These are phyloP conservation scores for Eubasilissa regina DNA, from an alignment of 1,140 invertebrate genomes.

Conservation along the genomic window DNA sequence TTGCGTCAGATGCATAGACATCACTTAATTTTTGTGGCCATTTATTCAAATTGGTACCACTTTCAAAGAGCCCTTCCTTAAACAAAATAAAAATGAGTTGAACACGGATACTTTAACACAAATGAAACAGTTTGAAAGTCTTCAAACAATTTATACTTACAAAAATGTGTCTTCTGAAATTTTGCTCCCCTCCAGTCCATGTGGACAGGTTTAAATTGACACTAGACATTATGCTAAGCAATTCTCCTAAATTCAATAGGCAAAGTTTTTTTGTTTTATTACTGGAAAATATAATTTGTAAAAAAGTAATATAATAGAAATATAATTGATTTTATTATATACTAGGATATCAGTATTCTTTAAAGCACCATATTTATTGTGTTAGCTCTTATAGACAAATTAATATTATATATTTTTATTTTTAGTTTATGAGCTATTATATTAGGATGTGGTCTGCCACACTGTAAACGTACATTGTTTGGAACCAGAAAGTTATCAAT, in stretches of 20 bases:
- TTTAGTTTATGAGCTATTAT: too few species aligned
- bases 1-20: conserved; percentile 32
- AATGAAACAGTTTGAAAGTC: not conserved
- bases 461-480: too few species aligned
- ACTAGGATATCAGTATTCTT: too few species aligned
- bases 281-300: conserved; percentile 30
- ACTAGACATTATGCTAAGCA: conserved; percentile 47
- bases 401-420: too few species aligned
- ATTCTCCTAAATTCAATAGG: conserved; percentile 48
- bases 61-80: conserved; percentile 53
- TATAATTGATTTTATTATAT: too few species aligned
- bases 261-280: conserved; percentile 47
- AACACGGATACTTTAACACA: not conserved
- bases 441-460: too few species aligned
- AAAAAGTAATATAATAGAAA: not conserved
- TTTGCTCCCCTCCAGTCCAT: conserved; percentile 47
- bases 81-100: conserved; percentile 21
- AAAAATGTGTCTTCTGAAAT: conserved; percentile 51
- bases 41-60: conserved; percentile 32
- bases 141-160: conserved; percentile 39
- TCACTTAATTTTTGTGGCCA: conserved; percentile 51
- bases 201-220: conserved; percentile 44
- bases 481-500: too few species aligned
- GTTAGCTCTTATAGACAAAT: too few species aligned
- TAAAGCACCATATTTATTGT: too few species aligned